Base-by-base conservation (phyloP, 1,140 invertebrate species). In the Diorhabda elongata region DNA sequence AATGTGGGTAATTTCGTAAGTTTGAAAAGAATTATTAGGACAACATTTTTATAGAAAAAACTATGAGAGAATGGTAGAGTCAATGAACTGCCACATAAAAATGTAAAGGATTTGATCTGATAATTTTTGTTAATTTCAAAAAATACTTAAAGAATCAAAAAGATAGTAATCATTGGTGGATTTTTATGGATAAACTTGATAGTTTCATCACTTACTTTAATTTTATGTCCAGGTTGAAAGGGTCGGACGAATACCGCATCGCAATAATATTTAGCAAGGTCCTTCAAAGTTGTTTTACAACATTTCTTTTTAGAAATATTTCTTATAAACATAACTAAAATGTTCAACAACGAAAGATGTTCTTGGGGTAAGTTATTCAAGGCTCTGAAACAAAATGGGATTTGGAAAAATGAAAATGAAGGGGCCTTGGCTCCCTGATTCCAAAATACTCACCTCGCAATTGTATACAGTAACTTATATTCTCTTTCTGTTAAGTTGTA, bases 161-260 rank as follows among this genome's bases (percentile, higher is more conserved):
- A 61, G 47, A 7, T 8, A 5, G 52, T 45, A 58, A 41, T n/a
- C 7, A 6, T n/a, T 11, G 8, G 26, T 61, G 9, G 3, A 42
- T 41, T 61, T 4, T 42, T 60, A 42, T 60, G 7, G 9, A 4
- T 7, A 3, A 58, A 66, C 6, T 42, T 58, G 52, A 44, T 59
- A 63, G 26, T 44, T 65, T 65, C 71, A 65, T 63, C 71, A 58
- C 6, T 42, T 66, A 61, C 64, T 7, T 6, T 63, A 44, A 69
- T 67, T 56, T 61, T 42, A 44, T 62, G n/a, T 70, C 70, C 70
- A 42, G 72, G 74, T 69, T 56, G 64, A 69, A 66, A 73, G 0
- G 72, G 72, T 67, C 74, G 65, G 26, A 66, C 56, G 67, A 73
- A 75, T 42, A 75, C 41, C 3, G 74, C 63, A 3, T 44, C 44